Base-by-base conservation (phyloP, 2,113 vertebrate genomes). In the Embiotoca jacksoni region DNA sequence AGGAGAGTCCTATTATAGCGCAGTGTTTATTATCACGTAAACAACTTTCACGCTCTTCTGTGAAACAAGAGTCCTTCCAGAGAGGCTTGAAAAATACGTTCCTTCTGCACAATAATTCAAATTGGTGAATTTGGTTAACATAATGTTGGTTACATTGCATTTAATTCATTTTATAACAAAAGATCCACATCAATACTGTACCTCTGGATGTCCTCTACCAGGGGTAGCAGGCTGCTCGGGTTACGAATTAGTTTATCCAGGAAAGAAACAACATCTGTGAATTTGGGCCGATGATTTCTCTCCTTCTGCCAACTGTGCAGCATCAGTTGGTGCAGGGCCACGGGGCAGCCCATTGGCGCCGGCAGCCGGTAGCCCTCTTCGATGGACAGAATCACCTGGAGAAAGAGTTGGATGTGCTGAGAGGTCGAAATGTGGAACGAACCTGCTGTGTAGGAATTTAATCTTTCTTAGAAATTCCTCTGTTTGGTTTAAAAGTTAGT, bases 281-380 rank as follows among this genome's bases (percentile, higher is more conserved):
- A 99, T 89, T 97, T 99, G 35, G 97, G 97, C 73, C 97, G 96
- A 89, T 96, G 97, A 88, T 92, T 97, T 91, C 97, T 96, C 89
- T 99, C 97, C 88, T 98, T 99, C 91, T 98, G 97, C 97, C 97
- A 99, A 90, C 97, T 98, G 84, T 97, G 97, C 75, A 99, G 95
- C 97, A 99, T 99, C 46, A 99, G 92, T 0, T 99, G 97, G 87
- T 99, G 97, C 59, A 99, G 95, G 33, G 97, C 96, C 37, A 96
- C 95, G 8, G 97, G 96, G 83, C 97, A 99, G 74, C 97, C 97
- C 97, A 99, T 97, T 3, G 97, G 97, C 56, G 97, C 97, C 3
- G 97, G 97, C 52, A 99, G 96, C 81, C 97, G 95, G 89, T 99
- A 99, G 61, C 97, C 97, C 91, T 99, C 97, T 86, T 99, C 97